Base-by-base conservation (phyloP, 2,888 invertebrate species). In the Microctonus aethiopoides region DNA sequence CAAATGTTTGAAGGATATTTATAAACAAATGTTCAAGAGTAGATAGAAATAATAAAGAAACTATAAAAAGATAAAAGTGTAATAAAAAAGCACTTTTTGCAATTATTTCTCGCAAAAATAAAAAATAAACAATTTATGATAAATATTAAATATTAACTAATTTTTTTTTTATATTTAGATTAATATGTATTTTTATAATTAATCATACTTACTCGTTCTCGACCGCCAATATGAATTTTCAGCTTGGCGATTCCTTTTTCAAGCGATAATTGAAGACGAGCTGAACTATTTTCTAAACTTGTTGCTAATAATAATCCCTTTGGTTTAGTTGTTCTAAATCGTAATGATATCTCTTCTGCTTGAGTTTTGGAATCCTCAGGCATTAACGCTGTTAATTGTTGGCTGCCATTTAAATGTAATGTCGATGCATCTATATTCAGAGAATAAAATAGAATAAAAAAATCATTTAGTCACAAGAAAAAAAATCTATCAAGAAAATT, bases 331-430 rank as follows among this genome's bases (percentile, higher is more conserved):
- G 97, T 97, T 75, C 93, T 91, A 87, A 98, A 97, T 66, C 97
- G 89, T 62, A 98, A 88, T 52, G 94, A 90, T 70, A 97, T 89
- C 83, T 97, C 96, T 85, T 98, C 98, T 0, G 95, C 96, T 86
- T 97, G 96, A 0, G 96, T 94, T 85, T 87, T 88, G 63, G 91
- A 90, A 73, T 94, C 93, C 72, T 93, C 93, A n/a, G 92, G 90
- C 68, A 93, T 87, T 59, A 92, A 89, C 5, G 95, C 91, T 41
- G 92, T 91, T 88, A 97, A 91, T 83, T 95, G 95, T 84, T 97
- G 96, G 26, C 94, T 93, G 41, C 96, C 97, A 83, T 97, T 96
- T 81, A 97, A 92, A 80, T 91, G 93, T 73, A 98, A 88, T 1
- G 95, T 96, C 7, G 95, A 92, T 0, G 97, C 94, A 85, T 95